Evolutionary conservation across 2,113 vertebrate species (phyloP).

Genomic region (Nestor notabilis): DNA sequence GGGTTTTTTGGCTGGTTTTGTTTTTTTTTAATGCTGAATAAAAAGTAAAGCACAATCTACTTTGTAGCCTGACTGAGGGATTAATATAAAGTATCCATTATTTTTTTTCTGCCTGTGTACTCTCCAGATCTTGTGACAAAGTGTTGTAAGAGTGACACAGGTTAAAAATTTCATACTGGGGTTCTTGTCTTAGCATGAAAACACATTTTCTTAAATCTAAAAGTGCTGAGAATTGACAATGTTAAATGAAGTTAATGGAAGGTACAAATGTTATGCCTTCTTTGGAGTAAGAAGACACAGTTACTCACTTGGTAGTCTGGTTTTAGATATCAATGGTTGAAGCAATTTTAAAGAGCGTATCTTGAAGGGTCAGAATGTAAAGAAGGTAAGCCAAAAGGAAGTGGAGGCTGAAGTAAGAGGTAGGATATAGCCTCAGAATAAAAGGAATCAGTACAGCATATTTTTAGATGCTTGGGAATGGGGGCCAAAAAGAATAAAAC

Average conservation of each 20-base stretch:
- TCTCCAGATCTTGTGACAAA: not conserved
- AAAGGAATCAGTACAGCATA: constrained; percentile 24
- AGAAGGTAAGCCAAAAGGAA: constrained; percentile 54
- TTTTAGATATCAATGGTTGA: not conserved
- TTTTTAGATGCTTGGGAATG: constrained; percentile 68
- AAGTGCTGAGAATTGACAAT: not conserved
- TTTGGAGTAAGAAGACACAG: constrained; percentile 13
- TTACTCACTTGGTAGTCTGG: not conserved
- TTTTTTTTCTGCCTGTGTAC: not conserved
- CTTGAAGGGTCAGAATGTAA: not conserved
- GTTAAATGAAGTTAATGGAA: constrained; percentile 4
- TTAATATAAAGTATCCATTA: not conserved
- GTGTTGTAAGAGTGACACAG: not conserved
- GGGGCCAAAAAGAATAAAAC: constrained; percentile 38
- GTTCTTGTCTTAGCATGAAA: not conserved
- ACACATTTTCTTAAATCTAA: not conserved
- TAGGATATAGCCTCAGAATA: constrained; percentile 60
- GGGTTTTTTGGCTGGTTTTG: not conserved
- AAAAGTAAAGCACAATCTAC: not conserved
- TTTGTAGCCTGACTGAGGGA: accelerated
- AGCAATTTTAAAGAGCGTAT: not conserved
- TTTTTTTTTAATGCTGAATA: not conserved
- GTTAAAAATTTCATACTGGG: not conserved
- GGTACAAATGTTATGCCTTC: not conserved
- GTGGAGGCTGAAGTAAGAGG: constrained; percentile 38